A percentile compares a stretch with the other conserved stretches of the same genome.
Conservation (phyloP, 1,140 invertebrate species). For the Vanessa tameamea region DNA sequence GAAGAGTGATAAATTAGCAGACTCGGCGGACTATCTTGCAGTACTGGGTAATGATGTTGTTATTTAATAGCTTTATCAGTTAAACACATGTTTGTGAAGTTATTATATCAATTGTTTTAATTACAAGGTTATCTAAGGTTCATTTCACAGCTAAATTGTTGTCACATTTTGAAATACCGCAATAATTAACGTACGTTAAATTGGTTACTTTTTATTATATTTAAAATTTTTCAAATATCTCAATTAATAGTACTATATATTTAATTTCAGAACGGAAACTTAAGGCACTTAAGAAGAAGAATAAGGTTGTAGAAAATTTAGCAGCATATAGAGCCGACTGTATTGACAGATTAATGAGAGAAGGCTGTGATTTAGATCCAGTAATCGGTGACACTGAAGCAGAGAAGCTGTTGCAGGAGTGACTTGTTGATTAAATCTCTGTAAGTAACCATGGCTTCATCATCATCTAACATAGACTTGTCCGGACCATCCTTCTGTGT, state of each 20-base stretch:
- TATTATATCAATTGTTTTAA: neutral
- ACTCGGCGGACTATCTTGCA: conserved; percentile 71
- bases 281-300: conserved; percentile 63
- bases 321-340: conserved; percentile 71
- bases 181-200: neutral
- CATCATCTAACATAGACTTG: conserved; percentile 71
- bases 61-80: conserved; percentile 3
- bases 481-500: conserved; percentile 81
- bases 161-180: conserved; percentile 4
- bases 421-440: conserved; percentile 42
- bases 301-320: conserved; percentile 71
- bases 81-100: neutral
- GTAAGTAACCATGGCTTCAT: conserved; percentile 75
- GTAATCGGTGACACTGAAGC: conserved; percentile 72
- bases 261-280: conserved; percentile 68
- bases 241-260: neutral
- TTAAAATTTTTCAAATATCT: neutral
- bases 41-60: conserved; percentile 58
- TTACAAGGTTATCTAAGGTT: conserved; percentile 35
- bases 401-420: conserved; percentile 69
- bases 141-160: conserved; percentile 19
- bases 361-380: conserved; percentile 72
- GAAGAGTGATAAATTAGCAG: conserved; percentile 55
- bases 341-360: conserved; percentile 69
- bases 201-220: neutral